Evolutionary conservation across 2,113 vertebrate genomes (phyloP), one percentile per base, ranked within the genome.

Genomic region (Origma solitaria): DNA sequence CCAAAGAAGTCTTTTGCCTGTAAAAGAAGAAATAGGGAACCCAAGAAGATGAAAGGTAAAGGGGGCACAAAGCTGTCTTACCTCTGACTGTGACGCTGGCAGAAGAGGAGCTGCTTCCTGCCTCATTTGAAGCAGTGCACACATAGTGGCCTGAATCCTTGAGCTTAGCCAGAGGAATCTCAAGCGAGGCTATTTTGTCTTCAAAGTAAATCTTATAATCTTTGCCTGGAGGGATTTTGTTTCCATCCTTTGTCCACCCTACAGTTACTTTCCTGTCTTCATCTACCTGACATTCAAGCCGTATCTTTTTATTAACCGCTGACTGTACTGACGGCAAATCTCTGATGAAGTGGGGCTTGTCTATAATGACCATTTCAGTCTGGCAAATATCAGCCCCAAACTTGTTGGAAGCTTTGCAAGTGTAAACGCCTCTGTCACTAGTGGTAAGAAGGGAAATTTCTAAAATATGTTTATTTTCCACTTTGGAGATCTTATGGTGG

Each of bases 391-490:
- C 99, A 30, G 98, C 98, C 93, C 99, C 99, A 79, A 99, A 99
- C 58, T 97, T 98, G 97, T 99, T 99, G 82, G 99, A 99, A 90
- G 99, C 99, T 98, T 99, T 99, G 97, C 99, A 99, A 90, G 98
- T 98, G 92, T 99, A 99, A 79, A 97, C 79, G 7, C 99, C 99
- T 96, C 98, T 98, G 93, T 99, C 98, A 90, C 95, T 96, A 88
- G 96, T 60, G 13, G 98, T 98, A 95, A 99, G 98, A 91, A 95
- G 98, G 45, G 92, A 96, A 96, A 99, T 98, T 89, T 99, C 98
- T 98, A 99, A 98, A 82, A 96, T 88, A 95, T 99, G 98, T 72
- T 99, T 99, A 96, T 99, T 99, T 95, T 99, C 99, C 88, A 98
- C 98, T 92, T 98, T 97, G 87, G 98, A 98, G 83, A 99, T 98